Conservation (phyloP, 2,113 vertebrate species). For the Enhydra lutris region DNA sequence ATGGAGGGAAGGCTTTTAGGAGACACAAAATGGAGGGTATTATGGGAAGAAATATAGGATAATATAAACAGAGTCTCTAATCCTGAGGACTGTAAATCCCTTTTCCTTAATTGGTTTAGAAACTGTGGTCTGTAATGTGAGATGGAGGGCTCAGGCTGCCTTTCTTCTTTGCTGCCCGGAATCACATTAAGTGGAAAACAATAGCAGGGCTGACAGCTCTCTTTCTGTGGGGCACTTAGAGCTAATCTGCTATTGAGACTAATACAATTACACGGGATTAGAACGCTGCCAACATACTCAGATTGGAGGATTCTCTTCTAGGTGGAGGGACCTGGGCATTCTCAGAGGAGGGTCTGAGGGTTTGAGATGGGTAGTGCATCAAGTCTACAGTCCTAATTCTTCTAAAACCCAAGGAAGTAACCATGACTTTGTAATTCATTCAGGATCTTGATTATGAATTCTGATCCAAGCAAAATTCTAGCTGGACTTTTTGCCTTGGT, state of each 20-base stretch:
- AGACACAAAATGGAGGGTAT: conserved; percentile 80
- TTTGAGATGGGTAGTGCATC: neutral
- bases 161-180: conserved; percentile 82
- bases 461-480: conserved; percentile 14
- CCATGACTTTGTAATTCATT: neutral
- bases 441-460: neutral
- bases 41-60: conserved; percentile 85
- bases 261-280: conserved; percentile 87
- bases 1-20: conserved; percentile 77
- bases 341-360: conserved; percentile 23
- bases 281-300: conserved; percentile 77
- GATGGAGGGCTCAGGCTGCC: conserved; percentile 79
- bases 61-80: conserved; percentile 86
- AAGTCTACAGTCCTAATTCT: conserved; percentile 43
- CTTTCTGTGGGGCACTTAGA: conserved; percentile 84
- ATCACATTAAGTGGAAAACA: conserved; percentile 87
- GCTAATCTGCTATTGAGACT: conserved; percentile 87
- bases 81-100: conserved; percentile 86
- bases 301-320: conserved; percentile 74
- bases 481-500: neutral
- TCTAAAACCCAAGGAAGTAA: conserved; percentile 50
- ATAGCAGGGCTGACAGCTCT: conserved; percentile 83
- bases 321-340: conserved; percentile 29
- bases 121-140: conserved; percentile 84
- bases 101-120: conserved; percentile 89